A percentile compares a stretch with the other conserved stretches of the same genome.
These are phyloP conservation scores for Sebastes taczanowskii DNA, from an alignment of 2,797 vertebrate species.

Conservation along the genomic window DNA sequence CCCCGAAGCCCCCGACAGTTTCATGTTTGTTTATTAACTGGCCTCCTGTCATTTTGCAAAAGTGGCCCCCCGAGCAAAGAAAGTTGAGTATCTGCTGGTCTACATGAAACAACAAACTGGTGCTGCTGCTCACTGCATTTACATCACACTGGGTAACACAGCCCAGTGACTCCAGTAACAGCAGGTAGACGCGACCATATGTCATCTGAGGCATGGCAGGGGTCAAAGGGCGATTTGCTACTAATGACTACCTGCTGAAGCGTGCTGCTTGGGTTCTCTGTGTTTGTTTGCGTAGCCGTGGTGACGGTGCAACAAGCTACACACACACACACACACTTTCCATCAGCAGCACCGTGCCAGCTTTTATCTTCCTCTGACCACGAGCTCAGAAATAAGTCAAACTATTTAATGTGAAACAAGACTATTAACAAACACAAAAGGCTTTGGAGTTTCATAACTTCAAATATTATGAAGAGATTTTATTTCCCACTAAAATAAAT, in stretches of 20 bases:
- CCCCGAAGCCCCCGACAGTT: no score
- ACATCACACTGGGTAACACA: constrained; percentile 15
- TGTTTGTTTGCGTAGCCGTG: constrained; percentile 58
- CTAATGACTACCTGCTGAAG: constrained; percentile 69
- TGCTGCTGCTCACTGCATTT: neutral
- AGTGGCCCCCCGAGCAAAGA: neutral
- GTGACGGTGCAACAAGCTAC: constrained; percentile 41
- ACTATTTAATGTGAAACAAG: neutral
- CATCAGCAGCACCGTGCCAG: neutral
- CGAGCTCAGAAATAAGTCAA: neutral
- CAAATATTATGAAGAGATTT: neutral
- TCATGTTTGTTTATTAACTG: neutral
- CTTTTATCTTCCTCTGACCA: neutral
- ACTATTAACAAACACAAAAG: neutral
- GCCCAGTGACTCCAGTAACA: constrained; percentile 52
- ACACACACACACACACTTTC: neutral
- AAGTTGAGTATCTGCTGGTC: neutral
- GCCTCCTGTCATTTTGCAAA: neutral
- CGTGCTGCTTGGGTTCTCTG: constrained; percentile 9
- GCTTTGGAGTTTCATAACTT: neutral
- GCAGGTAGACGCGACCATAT: constrained; percentile 67
- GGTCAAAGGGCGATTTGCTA: constrained; percentile 61
- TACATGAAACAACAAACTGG: neutral
- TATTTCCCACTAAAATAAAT: neutral
- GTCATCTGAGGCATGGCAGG: constrained; percentile 40